These are phyloP conservation scores for Propithecus deckenii DNA, from an alignment of 2,797 vertebrate species.

Conservation along the genomic window DNA sequence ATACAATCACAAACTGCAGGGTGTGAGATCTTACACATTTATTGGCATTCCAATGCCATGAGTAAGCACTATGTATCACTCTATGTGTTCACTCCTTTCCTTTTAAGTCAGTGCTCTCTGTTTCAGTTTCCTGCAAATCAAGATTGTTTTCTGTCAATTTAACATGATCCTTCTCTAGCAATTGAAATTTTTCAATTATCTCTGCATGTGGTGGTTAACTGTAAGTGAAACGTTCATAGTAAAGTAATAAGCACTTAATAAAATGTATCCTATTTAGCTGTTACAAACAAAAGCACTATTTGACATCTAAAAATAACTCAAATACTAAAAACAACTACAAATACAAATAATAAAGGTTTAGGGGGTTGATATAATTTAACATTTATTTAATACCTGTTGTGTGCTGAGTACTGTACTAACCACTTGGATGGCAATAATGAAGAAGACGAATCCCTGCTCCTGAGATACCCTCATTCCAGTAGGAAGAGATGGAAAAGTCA, in stretches of 20 bases:
- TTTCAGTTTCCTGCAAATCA: constrained; percentile 44
- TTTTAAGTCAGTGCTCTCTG: constrained; percentile 35
- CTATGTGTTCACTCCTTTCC: background rate
- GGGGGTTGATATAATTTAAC: background rate
- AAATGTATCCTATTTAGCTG: background rate
- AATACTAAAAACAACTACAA: constrained; percentile 5
- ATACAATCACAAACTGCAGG: background rate
- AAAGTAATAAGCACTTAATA: constrained; percentile 16
- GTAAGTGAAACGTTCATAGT: background rate
- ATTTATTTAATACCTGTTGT: background rate
- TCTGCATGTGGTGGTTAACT: background rate
- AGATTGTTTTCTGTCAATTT: background rate
- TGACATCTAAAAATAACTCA: constrained; percentile 32
- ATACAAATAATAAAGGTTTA: background rate
- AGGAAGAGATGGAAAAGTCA: background rate
- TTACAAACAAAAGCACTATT: constrained; percentile 31
- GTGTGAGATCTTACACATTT: constrained; percentile 53
- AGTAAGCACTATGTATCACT: background rate
- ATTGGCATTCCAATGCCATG: constrained; percentile 54
- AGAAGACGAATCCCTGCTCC: background rate
- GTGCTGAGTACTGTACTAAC: background rate
- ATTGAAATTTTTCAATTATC: background rate
- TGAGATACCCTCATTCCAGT: background rate
- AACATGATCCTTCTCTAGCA: background rate
- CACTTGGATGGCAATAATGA: background rate